These are phyloP conservation scores for Holacanthella duospinosa DNA, from an alignment of 2,888 invertebrate species.

Conservation along the genomic window DNA sequence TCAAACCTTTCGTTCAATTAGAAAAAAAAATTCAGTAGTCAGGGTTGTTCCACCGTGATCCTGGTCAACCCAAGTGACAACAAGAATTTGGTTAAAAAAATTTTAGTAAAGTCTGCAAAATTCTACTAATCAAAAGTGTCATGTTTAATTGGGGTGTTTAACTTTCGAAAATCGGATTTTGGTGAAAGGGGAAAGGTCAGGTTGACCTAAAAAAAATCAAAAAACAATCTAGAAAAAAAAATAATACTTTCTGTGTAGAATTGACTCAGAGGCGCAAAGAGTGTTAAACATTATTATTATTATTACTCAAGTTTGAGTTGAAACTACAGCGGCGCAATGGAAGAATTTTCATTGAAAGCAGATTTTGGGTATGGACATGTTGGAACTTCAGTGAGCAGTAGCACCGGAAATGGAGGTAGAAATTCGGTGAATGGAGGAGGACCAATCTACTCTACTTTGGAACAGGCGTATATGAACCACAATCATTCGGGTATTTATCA, in stretches of 20 bases:
- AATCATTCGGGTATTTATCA: not conserved
- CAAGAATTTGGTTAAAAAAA: no score
- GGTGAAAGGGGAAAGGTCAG: not conserved
- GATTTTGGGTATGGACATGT: not conserved
- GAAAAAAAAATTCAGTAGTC: no score
- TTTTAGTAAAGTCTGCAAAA: not conserved
- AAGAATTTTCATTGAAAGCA: not conserved
- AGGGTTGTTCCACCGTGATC: no score
- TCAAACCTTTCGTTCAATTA: no score
- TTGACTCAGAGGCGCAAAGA: no score
- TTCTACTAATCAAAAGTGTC: not conserved
- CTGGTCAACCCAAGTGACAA: no score
- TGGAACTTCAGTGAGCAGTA: not conserved
- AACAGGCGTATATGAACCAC: not conserved
- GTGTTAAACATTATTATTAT: not conserved
- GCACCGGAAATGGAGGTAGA: not conserved
- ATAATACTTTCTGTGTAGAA: no score
- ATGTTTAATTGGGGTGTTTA: no score
- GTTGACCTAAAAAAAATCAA: slow-evolving; percentile 1
- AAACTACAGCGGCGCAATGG: not conserved
- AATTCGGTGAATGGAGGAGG: not conserved
- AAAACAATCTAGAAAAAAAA: no score
- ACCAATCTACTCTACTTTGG: not conserved
- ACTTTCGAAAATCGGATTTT: not conserved
- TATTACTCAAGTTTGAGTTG: not conserved